Evolutionary conservation across 2,797 vertebrate genomes (phyloP).

Genomic region (Acipenser ruthenus): DNA sequence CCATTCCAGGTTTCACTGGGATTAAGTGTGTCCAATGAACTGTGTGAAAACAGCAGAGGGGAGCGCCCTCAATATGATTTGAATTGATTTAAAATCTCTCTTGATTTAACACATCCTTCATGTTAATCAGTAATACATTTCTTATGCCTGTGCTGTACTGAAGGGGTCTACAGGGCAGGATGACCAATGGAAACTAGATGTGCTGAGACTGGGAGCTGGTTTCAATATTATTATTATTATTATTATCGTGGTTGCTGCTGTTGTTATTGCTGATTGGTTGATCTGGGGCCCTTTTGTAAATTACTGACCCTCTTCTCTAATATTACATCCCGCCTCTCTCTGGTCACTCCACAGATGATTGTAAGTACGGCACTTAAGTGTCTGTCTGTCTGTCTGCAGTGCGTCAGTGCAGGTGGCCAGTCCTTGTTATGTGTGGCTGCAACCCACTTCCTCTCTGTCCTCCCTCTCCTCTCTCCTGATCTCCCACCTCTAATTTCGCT

Average conservation of each 20-base stretch:
- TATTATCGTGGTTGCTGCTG: conserved; percentile 23
- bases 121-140: no score
- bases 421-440: conserved; percentile 77
- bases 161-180: no score
- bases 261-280: conserved; percentile 44
- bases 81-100: no score
- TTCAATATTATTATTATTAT: no score
- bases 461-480: conserved; percentile 24
- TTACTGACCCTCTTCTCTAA: conserved; percentile 83
- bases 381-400: conserved; percentile 83
- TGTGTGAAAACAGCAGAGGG: no score
- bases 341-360: conserved; percentile 92
- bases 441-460: conserved; percentile 23
- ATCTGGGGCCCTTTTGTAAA: conserved; percentile 71
- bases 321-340: conserved; percentile 75
- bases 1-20: no score
- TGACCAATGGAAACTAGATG: no score
- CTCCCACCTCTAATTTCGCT: conserved; percentile 8
- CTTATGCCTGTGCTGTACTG: no score
- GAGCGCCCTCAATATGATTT: no score
- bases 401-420: conserved; percentile 61
- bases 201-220: no score
- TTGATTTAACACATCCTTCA: no score
- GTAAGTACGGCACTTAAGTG: conserved; percentile 94
- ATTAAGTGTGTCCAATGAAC: no score